Percentiles rank a stretch among this genome's conserved stretches.
Evolutionary conservation across 64 coral and sea anemone species (phyloP).

Genomic region (Acropora tenuis): DNA sequence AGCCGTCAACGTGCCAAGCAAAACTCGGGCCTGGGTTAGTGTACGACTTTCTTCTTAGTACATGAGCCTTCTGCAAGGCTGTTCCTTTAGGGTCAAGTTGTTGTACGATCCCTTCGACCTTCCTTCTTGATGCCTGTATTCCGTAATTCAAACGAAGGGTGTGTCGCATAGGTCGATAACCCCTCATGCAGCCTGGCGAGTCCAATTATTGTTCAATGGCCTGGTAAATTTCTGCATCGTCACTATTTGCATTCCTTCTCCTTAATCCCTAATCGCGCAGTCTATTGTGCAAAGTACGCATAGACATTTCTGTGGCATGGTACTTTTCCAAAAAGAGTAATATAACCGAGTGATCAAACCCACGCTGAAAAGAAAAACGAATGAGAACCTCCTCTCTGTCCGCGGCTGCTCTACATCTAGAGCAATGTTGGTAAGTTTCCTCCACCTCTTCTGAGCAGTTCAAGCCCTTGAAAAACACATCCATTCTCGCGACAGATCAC

Average conservation of each 20-base stretch:
- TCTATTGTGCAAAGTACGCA: slow-evolving; percentile 36
- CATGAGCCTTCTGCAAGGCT: slow-evolving; percentile 43
- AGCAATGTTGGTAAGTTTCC: slow-evolving; percentile 8
- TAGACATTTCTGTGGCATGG: slow-evolving; percentile 45
- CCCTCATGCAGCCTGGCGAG: slow-evolving; percentile 34
- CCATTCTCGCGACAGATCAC: slow-evolving; percentile 4
- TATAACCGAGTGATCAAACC: slow-evolving; percentile 38
- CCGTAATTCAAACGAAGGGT: slow-evolving; percentile 45
- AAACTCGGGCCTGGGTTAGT: slow-evolving; percentile 58
- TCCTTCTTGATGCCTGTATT: slow-evolving; percentile 36
- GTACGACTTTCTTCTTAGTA: slow-evolving; percentile 53
- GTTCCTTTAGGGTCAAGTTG: slow-evolving; percentile 69
- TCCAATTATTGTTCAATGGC: slow-evolving; percentile 43
- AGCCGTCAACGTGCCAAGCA: slow-evolving; percentile 60
- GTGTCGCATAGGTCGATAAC: slow-evolving; percentile 64
- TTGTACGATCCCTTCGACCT: neutral
- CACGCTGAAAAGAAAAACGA: slow-evolving; percentile 47
- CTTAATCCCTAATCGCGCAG: neutral
- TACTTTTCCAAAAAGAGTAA: slow-evolving; percentile 18
- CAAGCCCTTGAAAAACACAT: slow-evolving; percentile 29
- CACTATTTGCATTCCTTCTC: too few relatives aligned
- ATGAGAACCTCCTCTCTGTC: slow-evolving; percentile 47
- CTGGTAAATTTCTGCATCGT: neutral
- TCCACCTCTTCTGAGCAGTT: slow-evolving; percentile 39
- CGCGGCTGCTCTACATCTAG: slow-evolving; percentile 46